phyloP scores from a whole-genome alignment of 2,888 invertebrate species.

The Philereme transversata region DNA sequence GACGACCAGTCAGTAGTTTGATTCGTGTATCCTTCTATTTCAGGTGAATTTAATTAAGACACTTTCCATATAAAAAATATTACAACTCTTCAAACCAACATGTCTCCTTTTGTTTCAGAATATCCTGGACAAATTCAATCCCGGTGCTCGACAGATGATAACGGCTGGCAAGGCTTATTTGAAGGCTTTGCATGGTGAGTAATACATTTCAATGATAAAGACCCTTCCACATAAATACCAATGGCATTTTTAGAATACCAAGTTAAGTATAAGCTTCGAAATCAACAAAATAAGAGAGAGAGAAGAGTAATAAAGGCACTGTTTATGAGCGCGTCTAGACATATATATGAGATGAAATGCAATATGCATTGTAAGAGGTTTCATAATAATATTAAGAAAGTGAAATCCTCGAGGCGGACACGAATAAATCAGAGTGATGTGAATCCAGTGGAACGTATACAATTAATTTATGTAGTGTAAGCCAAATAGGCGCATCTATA shows the following conservation, averaged over 20 bases:
- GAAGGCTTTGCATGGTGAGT: slow-evolving; percentile 96
- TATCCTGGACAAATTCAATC: slow-evolving; percentile 98
- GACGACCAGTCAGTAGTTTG: too few relatives aligned
- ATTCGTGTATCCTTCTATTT: too few relatives aligned
- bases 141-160: slow-evolving; percentile 96
- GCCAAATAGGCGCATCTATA: slow-evolving; percentile 81
- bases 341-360: slow-evolving; percentile 33
- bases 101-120: slow-evolving; percentile 88
- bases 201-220: slow-evolving; percentile 34
- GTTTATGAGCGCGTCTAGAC: slow-evolving; percentile 39
- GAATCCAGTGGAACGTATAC: slow-evolving; percentile 70
- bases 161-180: slow-evolving; percentile 96
- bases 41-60: too few relatives aligned
- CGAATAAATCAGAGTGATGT: slow-evolving; percentile 59
- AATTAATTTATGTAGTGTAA: slow-evolving; percentile 79
- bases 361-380: slow-evolving; percentile 33
- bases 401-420: slow-evolving; percentile 42
- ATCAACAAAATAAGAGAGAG: slow-evolving; percentile 11
- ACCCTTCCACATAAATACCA: slow-evolving; percentile 11
- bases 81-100: slow-evolving; percentile 6
- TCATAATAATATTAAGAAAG: slow-evolving; percentile 42
- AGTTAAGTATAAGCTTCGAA: slow-evolving; percentile 18
- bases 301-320: slow-evolving; percentile 23
- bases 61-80: background rate
- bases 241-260: slow-evolving; percentile 16